Percentiles rank a stretch among this genome's conserved stretches.
Evolutionary conservation across 2,888 invertebrate species (phyloP).

Genomic region (Tiliacea aurago): DNA sequence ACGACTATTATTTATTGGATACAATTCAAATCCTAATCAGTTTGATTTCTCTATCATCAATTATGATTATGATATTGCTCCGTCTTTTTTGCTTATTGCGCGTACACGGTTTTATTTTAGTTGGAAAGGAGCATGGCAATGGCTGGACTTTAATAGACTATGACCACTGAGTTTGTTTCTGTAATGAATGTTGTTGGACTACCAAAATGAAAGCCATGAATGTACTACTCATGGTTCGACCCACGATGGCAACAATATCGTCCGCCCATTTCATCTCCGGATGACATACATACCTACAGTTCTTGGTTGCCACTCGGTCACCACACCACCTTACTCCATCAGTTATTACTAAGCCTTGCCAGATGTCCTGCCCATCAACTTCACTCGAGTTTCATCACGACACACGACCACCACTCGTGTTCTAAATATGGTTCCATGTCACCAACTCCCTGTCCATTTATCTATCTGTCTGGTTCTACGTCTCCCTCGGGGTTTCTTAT

Average conservation of each 20-base stretch:
- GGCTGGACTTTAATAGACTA: no score
- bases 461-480: not conserved
- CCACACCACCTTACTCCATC: not conserved
- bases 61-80: not conserved
- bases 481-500: constrained; percentile 5
- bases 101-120: not conserved
- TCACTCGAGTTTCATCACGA: not conserved
- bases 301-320: not conserved
- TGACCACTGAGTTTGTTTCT: no score
- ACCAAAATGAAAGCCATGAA: no score
- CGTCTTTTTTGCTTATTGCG: not conserved
- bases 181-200: no score
- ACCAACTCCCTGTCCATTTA: not conserved
- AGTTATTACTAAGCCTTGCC: not conserved
- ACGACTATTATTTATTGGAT: constrained; percentile 10
- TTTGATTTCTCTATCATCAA: not conserved
- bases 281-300: not conserved
- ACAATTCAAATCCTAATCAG: no score
- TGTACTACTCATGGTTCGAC: no score
- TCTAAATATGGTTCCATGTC: not conserved
- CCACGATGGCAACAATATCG: not conserved
- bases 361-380: not conserved
- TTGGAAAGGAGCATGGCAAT: no score
- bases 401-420: not conserved
- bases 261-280: not conserved